A percentile compares a stretch with the other conserved stretches of the same genome.
These are phyloP conservation scores for Trimorus sp. DNA, from an alignment of 2,888 invertebrate species.

Conservation along the genomic window DNA sequence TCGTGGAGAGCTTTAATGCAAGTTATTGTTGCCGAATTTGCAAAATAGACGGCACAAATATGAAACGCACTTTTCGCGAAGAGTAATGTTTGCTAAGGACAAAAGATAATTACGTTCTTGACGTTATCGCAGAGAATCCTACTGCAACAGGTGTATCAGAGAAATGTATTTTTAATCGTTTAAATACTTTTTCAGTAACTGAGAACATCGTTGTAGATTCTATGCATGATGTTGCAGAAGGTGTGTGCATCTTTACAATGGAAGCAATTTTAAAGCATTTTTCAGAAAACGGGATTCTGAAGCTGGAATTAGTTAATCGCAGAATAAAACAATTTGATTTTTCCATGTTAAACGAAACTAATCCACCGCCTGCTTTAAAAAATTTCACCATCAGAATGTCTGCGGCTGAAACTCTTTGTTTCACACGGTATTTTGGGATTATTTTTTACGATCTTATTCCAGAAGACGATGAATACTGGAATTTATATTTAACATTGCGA, in stretches of 20 bases:
- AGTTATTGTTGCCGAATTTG: too few species aligned
- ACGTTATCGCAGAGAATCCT: background rate
- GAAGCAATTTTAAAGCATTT: too few species aligned
- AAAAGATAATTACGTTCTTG: slow-evolving; percentile 15
- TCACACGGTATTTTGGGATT: slow-evolving; percentile 30
- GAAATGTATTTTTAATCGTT: slow-evolving; percentile 39
- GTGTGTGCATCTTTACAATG: slow-evolving; percentile 7
- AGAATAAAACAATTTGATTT: slow-evolving; percentile 20
- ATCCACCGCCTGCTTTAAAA: slow-evolving; percentile 18
- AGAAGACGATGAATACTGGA: slow-evolving; percentile 20
- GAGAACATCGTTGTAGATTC: background rate
- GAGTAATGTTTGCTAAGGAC: slow-evolving; percentile 4
- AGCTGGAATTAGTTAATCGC: too few species aligned
- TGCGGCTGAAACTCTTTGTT: slow-evolving; percentile 23
- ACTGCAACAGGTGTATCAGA: slow-evolving; percentile 8
- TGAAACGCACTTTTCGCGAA: slow-evolving; percentile 12
- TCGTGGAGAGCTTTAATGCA: too few species aligned
- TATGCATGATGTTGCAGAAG: slow-evolving; percentile 9
- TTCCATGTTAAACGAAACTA: background rate
- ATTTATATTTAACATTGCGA: slow-evolving; percentile 3
- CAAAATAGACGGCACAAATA: background rate
- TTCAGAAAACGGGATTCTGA: too few species aligned
- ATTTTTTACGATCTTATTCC: slow-evolving; percentile 29
- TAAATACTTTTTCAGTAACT: slow-evolving; percentile 23
- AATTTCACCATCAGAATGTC: slow-evolving; percentile 28